These are phyloP conservation scores for Drosophila lutescens DNA, from an alignment of 2,888 invertebrate genomes.

Conservation along the genomic window DNA sequence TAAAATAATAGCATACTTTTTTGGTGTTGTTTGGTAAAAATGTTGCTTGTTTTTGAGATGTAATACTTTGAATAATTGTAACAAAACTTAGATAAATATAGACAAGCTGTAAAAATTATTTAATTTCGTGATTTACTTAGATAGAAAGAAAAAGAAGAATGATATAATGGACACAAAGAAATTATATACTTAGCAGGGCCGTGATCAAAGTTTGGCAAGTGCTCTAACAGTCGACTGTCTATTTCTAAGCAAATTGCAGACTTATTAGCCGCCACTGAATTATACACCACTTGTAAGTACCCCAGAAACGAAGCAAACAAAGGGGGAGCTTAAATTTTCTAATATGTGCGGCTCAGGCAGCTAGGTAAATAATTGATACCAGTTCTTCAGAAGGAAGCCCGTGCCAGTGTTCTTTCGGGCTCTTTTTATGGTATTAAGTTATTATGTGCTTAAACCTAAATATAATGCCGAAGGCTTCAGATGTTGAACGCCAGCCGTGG, in stretches of 20 bases:
- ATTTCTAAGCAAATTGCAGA: conserved; percentile 16
- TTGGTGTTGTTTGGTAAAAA: no score
- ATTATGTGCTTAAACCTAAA: conserved; percentile 76
- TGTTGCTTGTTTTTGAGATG: no score
- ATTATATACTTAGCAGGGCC: background rate
- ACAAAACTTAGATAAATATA: no score
- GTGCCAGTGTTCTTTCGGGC: conserved; percentile 11
- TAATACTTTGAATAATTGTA: no score
- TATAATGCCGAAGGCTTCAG: conserved; percentile 50
- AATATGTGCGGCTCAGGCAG: conserved; percentile 66
- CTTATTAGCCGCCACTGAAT: conserved; percentile 25
- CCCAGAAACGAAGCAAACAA: conserved; percentile 10
- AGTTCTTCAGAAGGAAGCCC: conserved; percentile 4
- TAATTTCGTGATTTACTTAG: no score
- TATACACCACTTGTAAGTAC: conserved; percentile 8
- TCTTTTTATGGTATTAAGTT: conserved; percentile 59
- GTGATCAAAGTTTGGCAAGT: background rate
- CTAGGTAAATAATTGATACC: conserved; percentile 68
- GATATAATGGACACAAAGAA: background rate
- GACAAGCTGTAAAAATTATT: no score
- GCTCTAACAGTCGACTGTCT: background rate
- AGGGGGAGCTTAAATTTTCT: conserved; percentile 59
- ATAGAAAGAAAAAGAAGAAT: no score
- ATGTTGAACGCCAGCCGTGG: conserved; percentile 52
- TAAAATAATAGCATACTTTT: no score